A percentile compares a stretch with the other conserved stretches of the same genome.
phyloP scores from a whole-genome alignment of 37 sponge, comb jelly and placozoan genomes.

The Dysidea cf. avara region DNA sequence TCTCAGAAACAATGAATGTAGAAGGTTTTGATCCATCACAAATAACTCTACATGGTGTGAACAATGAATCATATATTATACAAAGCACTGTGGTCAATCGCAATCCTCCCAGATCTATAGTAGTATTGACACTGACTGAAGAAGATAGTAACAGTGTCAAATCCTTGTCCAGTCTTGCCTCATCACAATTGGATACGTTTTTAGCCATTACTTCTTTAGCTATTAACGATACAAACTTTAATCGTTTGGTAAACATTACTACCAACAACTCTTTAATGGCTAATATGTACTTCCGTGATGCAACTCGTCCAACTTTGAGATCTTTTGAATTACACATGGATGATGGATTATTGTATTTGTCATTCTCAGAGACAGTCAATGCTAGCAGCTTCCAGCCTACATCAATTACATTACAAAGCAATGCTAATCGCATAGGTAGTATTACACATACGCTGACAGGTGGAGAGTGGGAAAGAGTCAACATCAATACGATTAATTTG shows the following conservation, averaged over 20 bases:
- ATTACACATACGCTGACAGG: slow-evolving; percentile 48
- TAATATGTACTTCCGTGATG: slow-evolving; percentile 42
- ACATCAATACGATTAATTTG: slow-evolving; percentile 26
- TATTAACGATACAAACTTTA: slow-evolving; percentile 48
- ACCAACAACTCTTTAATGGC: not conserved
- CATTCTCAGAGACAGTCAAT: slow-evolving; percentile 76
- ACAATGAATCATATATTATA: slow-evolving; percentile 38
- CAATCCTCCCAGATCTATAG: not conserved
- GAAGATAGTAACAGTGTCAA: slow-evolving; percentile 73
- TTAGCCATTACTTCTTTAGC: slow-evolving; percentile 33
- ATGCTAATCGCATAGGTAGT: not conserved
- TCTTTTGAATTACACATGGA: slow-evolving; percentile 66
- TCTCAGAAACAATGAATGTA: slow-evolving; percentile 75
- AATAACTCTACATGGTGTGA: slow-evolving; percentile 46
- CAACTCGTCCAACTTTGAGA: slow-evolving; percentile 38
- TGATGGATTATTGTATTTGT: slow-evolving; percentile 41
- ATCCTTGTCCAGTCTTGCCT: slow-evolving; percentile 49
- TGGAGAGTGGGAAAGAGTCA: slow-evolving; percentile 47
- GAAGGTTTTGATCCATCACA: slow-evolving; percentile 30
- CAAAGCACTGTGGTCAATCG: slow-evolving; percentile 7
- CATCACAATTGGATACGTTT: slow-evolving; percentile 16
- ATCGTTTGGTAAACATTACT: slow-evolving; percentile 13
- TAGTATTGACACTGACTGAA: slow-evolving; percentile 45
- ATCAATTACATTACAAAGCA: slow-evolving; percentile 41
- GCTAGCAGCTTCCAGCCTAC: slow-evolving; percentile 66